Conservation (phyloP, 2,888 invertebrate genomes). For the Mellilla xanthometata region DNA sequence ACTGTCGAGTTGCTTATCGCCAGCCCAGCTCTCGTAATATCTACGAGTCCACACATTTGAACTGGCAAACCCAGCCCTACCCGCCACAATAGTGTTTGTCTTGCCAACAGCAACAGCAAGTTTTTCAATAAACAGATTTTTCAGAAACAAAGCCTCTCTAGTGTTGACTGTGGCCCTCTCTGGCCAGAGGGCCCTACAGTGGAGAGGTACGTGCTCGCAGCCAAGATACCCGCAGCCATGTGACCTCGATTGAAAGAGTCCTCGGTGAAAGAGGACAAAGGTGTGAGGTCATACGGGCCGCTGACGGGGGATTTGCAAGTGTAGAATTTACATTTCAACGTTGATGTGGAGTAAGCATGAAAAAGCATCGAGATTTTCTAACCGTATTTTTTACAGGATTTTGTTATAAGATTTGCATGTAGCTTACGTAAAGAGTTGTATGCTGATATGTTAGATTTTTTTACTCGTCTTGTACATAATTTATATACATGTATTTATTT, state of each 20-base stretch:
- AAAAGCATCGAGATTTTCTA: too few relatives aligned
- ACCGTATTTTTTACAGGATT: too few relatives aligned
- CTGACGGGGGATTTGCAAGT: background rate
- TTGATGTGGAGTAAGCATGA: too few relatives aligned
- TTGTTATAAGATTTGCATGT: too few relatives aligned
- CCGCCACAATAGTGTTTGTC: constrained; percentile 12
- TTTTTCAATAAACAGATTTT: constrained; percentile 32
- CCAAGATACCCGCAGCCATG: constrained; percentile 18
- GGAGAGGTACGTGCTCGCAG: constrained; percentile 16
- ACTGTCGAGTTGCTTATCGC: too few relatives aligned
- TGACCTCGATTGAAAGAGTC: constrained; percentile 22
- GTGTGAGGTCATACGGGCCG: background rate
- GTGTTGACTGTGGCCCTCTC: constrained; percentile 27
- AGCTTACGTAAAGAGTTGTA: too few relatives aligned
- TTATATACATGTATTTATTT: too few relatives aligned
- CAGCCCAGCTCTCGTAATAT: too few relatives aligned
- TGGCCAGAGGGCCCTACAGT: constrained; percentile 17
- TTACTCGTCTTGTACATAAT: too few relatives aligned
- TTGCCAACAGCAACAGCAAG: constrained; percentile 20
- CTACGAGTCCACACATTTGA: too few relatives aligned
- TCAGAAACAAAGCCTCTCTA: constrained; percentile 22
- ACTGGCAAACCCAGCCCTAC: too few relatives aligned
- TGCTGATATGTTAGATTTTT: too few relatives aligned
- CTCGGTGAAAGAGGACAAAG: constrained; percentile 7
- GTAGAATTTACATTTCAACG: background rate